A percentile compares a stretch with the other conserved stretches of the same genome.
Evolutionary conservation across 2,797 vertebrate species (phyloP).

Genomic region (Eulemur coronatus): DNA sequence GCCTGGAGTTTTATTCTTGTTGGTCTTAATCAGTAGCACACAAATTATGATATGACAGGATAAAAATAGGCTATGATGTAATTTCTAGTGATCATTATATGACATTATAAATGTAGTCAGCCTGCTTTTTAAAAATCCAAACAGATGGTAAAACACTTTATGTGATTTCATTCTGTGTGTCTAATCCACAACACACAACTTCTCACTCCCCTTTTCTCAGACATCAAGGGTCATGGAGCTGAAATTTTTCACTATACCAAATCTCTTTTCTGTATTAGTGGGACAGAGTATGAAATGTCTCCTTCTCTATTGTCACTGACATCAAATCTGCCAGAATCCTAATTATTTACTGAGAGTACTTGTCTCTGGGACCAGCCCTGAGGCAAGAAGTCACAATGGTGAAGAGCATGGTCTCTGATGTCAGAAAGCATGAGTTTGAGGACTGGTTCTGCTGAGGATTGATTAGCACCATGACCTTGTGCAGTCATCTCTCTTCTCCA

Average conservation of each 20-base stretch:
- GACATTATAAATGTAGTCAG: slow-evolving; percentile 39
- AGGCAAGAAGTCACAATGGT: not conserved
- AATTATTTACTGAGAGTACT: not conserved
- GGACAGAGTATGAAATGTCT: not conserved
- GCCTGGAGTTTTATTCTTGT: not conserved
- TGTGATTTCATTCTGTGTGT: slow-evolving; percentile 10
- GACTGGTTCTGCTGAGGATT: not conserved
- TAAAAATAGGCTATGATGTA: slow-evolving; percentile 45
- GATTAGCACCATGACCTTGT: not conserved
- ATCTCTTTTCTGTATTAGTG: not conserved
- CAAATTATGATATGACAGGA: slow-evolving; percentile 19
- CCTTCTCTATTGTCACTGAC: not conserved
- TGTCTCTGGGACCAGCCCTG: not conserved
- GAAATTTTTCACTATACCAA: not conserved
- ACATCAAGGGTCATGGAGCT: not conserved
- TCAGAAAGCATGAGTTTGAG: not conserved
- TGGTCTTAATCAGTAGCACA: slow-evolving; percentile 26
- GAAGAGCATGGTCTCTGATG: not conserved
- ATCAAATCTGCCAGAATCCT: not conserved
- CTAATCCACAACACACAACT: not conserved
- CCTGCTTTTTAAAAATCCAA: slow-evolving; percentile 14
- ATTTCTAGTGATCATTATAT: slow-evolving; percentile 47
- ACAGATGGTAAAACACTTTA: slow-evolving; percentile 19
- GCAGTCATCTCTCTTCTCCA: not conserved
- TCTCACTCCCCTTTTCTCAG: not conserved